Evolutionary conservation across 2,888 invertebrate species (phyloP), one percentile per base, ranked within the genome.

Genomic region (Tricholauxania praeusta): DNA sequence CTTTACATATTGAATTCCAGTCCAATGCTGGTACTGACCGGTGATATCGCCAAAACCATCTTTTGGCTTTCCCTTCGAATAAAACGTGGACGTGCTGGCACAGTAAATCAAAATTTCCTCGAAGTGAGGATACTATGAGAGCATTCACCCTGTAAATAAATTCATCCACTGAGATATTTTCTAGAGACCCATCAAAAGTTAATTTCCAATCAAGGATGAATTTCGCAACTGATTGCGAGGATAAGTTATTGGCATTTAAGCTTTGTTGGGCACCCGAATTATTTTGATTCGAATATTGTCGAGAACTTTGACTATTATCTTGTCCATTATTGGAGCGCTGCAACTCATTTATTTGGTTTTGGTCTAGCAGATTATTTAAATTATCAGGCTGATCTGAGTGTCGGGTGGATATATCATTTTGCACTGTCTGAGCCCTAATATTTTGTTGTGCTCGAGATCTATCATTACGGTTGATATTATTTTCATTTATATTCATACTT

Each of bases 1-100:
- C 55, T 1, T 55, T 19, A 22, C 55, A 55, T 15, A 55, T 55
- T n/a, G 19, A 12, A 55, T 17, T 14, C 55, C 55, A 55, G n/a
- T 55, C 55, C n/a, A 55, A 19, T 8, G 53, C 8, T 53, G 8
- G 53, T 53, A 53, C 53, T 12, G 55, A 57, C 4, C 49, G 65
- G 48, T 65, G 71, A 49, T 55, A 59, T 12, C 71, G 53, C 71
- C 71, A 71, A 39, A 65, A 64, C 71, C 71, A 71, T 28, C 28
- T 39, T 47, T 71, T 53, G 14, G 65, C 65, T 48, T 57, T 64
- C 7, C 71, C 28, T 28, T 28, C 28, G 3, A 28, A 28, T 28
- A 28, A 28, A 28, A 28, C 28, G 28, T 28, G 28, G 52, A 53
- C 49, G 28, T 71, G 10, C 48, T 64, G 71, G 22, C 64, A 66